Percentiles rank a stretch among this genome's conserved stretches.
Conservation (phyloP, 2,888 invertebrate species). For the Bimastos eiseni region DNA sequence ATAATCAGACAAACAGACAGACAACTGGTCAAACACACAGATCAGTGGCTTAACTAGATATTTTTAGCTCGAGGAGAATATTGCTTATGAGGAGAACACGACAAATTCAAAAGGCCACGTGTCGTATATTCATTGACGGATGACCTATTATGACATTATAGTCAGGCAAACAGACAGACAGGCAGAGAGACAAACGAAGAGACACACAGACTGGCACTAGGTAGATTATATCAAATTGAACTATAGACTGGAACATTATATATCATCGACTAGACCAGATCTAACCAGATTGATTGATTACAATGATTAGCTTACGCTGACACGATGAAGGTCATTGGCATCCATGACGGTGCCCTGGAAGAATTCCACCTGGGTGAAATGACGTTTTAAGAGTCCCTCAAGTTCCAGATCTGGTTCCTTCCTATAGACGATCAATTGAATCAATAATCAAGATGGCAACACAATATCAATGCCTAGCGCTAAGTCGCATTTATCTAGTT, state of each 20-base stretch:
- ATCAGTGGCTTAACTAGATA: too few relatives aligned
- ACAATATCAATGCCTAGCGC: constrained; percentile 84
- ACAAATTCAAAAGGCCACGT: too few relatives aligned
- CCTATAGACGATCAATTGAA: constrained; percentile 66
- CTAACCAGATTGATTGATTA: too few relatives aligned
- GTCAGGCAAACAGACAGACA: too few relatives aligned
- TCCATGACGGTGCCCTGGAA: constrained; percentile 99
- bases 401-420: constrained; percentile 99
- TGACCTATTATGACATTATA: too few relatives aligned
- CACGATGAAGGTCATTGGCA: constrained; percentile 99
- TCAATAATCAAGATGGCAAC: constrained; percentile 70
- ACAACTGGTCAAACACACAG: background rate
- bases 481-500: background rate
- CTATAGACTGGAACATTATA: too few relatives aligned
- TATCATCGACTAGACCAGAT: background rate
- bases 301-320: constrained; percentile 73
- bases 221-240: too few relatives aligned
- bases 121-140: too few relatives aligned
- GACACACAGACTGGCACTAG: too few relatives aligned
- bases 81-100: too few relatives aligned
- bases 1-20: background rate
- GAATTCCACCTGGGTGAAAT: constrained; percentile 96
- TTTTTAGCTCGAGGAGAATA: too few relatives aligned
- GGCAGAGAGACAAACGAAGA: too few relatives aligned
- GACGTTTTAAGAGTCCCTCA: constrained; percentile 99